Base-by-base conservation (phyloP, 1,140 invertebrate species). In the Diorhabda carinulata region DNA sequence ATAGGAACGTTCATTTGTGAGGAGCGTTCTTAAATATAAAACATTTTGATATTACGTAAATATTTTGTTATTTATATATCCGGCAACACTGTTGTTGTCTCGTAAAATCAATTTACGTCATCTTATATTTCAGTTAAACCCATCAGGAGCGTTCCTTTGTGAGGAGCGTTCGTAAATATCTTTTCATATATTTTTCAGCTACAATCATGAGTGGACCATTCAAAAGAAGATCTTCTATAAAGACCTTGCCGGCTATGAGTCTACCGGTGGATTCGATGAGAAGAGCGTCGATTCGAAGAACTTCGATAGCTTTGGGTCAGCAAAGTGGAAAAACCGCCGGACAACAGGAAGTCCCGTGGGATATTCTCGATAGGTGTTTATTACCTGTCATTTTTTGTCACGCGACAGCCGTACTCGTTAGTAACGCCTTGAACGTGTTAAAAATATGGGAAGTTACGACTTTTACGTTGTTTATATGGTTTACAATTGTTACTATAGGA, bases 361-460 rank as follows among this genome's bases (percentile, higher is more conserved):
- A 92, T 79, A 86, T 92, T 67, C 85, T 91, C 74, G 91, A 93
- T 80, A 84, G 91, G 25, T 90, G 90, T 74, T 83, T 91, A n/a
- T 82, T 92, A 72, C 91, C 91, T 5, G 85, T 92, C 56, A 84
- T 92, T 67, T 89, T 92, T 78, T 92, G 91, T 74, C 91, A 92
- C 79, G 91, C 89, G 9, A 83, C 89, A 7, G 90, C 91, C 43
- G 87, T 92, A 61, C 87, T 92, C 69, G 78, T 90, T 5, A 90
- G 90, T 52, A 87, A 88, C 45, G 78, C 90, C 64, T 82, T 92
- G 40, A 91, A 92, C 78, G 84, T 84, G 40, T 81, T 92, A 58
- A 86, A 87, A 69, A 87, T 92, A 70, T 91, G 89, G 56, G 86
- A 89, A 78, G 86, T 91, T 47, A 90, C 90, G 2, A 89, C 89